These are phyloP conservation scores for Teleogryllus oceanicus DNA, from an alignment of 2,888 invertebrate genomes.

Conservation along the genomic window DNA sequence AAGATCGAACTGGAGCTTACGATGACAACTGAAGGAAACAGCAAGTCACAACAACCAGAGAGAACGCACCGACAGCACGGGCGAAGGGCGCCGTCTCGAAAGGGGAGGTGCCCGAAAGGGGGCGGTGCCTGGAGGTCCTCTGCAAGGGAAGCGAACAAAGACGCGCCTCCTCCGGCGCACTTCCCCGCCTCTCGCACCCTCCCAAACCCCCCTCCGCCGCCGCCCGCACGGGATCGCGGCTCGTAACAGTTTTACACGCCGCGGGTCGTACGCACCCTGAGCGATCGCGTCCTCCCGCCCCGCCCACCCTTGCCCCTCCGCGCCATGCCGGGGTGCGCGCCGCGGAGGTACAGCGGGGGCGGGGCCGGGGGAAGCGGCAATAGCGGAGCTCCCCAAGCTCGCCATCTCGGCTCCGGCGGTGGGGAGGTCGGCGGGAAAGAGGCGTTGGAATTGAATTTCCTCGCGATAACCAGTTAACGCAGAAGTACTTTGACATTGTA, in stretches of 20 bases:
- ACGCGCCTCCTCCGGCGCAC: too few relatives aligned
- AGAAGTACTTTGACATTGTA: constrained; percentile 1
- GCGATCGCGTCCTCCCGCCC: not conserved
- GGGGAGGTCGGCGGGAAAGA: not conserved
- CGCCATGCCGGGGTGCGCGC: not conserved
- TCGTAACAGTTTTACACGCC: constrained; percentile 6
- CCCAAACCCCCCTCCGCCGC: not conserved
- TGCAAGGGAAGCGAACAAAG: too few relatives aligned
- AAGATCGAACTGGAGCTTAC: too few relatives aligned
- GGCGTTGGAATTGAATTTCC: not conserved
- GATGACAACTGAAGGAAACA: too few relatives aligned
- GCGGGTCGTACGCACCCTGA: not conserved
- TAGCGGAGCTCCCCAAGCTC: not conserved
- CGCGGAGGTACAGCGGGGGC: not conserved
- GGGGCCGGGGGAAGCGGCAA: not conserved
- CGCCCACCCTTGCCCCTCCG: not conserved
- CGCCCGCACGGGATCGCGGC: not conserved
- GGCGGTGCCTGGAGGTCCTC: too few relatives aligned
- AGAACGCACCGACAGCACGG: too few relatives aligned
- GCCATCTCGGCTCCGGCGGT: not conserved
- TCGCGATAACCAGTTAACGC: not conserved
- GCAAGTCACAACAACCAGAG: too few relatives aligned
- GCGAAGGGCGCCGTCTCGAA: too few relatives aligned
- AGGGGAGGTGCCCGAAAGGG: too few relatives aligned
- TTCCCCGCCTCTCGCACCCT: not conserved